Evolutionary conservation across 2,888 invertebrate genomes (phyloP).

Genomic region (Andrena bucephala): DNA sequence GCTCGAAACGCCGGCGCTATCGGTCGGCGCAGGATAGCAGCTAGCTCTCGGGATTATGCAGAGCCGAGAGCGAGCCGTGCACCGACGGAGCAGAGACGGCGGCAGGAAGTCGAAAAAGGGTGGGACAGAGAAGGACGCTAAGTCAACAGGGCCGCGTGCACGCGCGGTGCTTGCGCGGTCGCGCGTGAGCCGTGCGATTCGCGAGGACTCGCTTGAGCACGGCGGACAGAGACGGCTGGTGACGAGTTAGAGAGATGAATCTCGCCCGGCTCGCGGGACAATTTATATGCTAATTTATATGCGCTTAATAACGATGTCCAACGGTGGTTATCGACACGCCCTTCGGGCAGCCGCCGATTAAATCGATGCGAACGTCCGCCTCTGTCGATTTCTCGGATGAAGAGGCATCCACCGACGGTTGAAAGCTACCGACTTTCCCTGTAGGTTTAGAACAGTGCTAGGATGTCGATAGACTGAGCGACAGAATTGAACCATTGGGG

Average conservation of each 20-base stretch:
- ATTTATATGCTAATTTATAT: constrained; percentile 85
- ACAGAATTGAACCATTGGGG: too few relatives aligned
- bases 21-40: constrained; percentile 75
- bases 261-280: constrained; percentile 73
- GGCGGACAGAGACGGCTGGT: constrained; percentile 4
- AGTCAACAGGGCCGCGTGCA: constrained; percentile 37
- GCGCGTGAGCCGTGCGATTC: neutral
- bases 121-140: constrained; percentile 15
- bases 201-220: neutral
- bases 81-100: constrained; percentile 45
- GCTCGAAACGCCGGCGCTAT: constrained; percentile 76
- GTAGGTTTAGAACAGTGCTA: too few relatives aligned
- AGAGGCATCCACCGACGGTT: constrained; percentile 1
- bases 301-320: constrained; percentile 85
- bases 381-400: constrained; percentile 26
- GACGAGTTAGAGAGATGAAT: constrained; percentile 38
- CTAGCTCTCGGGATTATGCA: constrained; percentile 80
- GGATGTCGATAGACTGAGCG: too few relatives aligned
- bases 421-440: too few relatives aligned
- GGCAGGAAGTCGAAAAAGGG: constrained; percentile 33
- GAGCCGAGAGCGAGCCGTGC: constrained; percentile 69
- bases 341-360: constrained; percentile 79
- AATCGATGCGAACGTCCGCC: constrained; percentile 78
- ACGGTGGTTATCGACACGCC: constrained; percentile 84
- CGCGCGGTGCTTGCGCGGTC: constrained; percentile 28